A percentile compares a stretch with the other conserved stretches of the same genome.
Evolutionary conservation across 2,888 invertebrate genomes (phyloP).

Genomic region (Melikaiella ostensackeni): DNA sequence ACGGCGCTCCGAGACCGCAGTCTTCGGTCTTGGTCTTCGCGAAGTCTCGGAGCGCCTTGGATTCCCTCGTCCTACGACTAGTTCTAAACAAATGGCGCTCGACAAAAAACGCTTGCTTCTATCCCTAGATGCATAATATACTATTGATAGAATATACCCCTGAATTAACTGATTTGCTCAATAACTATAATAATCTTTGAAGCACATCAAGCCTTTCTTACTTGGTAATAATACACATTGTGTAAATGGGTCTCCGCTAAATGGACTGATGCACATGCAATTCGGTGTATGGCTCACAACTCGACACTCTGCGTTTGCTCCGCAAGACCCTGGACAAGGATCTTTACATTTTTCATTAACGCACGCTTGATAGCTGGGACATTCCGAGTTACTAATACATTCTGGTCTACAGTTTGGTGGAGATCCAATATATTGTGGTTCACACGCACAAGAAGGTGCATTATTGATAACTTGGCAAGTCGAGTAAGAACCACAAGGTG

Average conservation of each 20-base stretch:
- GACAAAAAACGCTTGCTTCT: too few relatives aligned
- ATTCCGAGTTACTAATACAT: slow-evolving; percentile 86
- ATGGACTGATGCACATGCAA: slow-evolving; percentile 82
- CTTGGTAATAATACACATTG: slow-evolving; percentile 79
- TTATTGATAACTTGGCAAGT: slow-evolving; percentile 83
- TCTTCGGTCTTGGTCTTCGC: too few relatives aligned
- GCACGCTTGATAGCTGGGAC: slow-evolving; percentile 85
- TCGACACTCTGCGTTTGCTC: slow-evolving; percentile 85
- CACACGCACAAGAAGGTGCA: slow-evolving; percentile 81
- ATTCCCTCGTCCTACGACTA: too few relatives aligned
- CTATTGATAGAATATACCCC: neutral
- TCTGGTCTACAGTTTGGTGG: slow-evolving; percentile 89
- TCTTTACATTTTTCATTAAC: slow-evolving; percentile 87
- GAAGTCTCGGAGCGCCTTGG: too few relatives aligned
- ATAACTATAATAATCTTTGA: neutral
- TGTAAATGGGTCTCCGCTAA: slow-evolving; percentile 80
- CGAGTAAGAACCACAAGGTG: slow-evolving; percentile 79
- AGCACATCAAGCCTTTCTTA: slow-evolving; percentile 65
- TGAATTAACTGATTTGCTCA: neutral
- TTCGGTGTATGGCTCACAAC: slow-evolving; percentile 88
- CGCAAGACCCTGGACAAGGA: slow-evolving; percentile 89
- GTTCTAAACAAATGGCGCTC: too few relatives aligned
- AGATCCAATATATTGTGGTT: slow-evolving; percentile 84
- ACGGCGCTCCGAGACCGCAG: too few relatives aligned
- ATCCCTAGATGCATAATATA: too few relatives aligned